Evolutionary conservation across 1,140 invertebrate genomes (phyloP).

Genomic region (Caenorhabditis briggsae): DNA sequence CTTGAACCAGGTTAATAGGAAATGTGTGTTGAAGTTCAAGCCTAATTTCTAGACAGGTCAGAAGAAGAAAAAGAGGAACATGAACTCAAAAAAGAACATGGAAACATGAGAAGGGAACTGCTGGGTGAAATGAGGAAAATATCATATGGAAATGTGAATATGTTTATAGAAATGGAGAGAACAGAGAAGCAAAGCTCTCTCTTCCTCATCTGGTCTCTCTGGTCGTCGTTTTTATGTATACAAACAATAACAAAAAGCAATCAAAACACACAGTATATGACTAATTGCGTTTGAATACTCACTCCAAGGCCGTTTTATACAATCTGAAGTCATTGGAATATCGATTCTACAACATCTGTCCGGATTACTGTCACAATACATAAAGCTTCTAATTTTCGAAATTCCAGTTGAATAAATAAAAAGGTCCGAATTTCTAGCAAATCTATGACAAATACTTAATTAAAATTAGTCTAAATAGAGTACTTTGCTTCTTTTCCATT

Average conservation of each 20-base stretch:
- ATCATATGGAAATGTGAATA: neutral
- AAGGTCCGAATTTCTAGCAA: too few species aligned
- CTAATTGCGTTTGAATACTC: neutral
- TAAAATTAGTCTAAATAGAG: too few species aligned
- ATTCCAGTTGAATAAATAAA: too few species aligned
- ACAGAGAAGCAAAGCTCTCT: slow-evolving; percentile 1
- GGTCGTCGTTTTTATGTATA: neutral
- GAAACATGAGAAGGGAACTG: neutral
- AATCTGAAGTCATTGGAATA: neutral
- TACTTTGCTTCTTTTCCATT: too few species aligned
- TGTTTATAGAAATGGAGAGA: neutral
- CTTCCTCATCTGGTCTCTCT: neutral
- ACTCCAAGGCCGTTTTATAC: neutral
- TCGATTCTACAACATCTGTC: neutral
- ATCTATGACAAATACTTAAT: too few species aligned
- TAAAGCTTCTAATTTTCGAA: too few species aligned
- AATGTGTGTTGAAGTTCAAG: too few species aligned
- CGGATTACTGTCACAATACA: too few species aligned
- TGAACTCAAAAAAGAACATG: too few species aligned
- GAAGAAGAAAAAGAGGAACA: too few species aligned
- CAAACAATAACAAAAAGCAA: slow-evolving; percentile 1
- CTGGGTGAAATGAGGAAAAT: neutral
- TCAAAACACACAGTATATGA: neutral
- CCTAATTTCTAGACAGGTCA: too few species aligned
- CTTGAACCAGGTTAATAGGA: too few species aligned